Percentiles rank a stretch among this genome's conserved stretches.
phyloP scores from a whole-genome alignment of 2,888 invertebrate species.

The Operophtera brumata region DNA sequence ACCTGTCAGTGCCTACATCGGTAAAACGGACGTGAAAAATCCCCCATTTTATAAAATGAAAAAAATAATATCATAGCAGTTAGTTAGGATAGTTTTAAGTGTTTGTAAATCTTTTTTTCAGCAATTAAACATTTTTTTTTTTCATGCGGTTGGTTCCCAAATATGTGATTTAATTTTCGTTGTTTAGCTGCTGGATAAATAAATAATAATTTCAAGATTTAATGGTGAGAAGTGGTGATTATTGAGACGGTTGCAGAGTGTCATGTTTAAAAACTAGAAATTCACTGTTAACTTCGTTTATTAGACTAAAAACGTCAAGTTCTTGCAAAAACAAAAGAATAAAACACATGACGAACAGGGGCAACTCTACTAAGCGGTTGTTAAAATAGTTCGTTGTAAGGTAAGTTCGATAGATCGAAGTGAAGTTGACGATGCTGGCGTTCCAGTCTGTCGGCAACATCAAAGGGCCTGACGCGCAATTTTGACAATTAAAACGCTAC shows the following conservation, averaged over 20 bases:
- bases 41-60: no score
- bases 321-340: not conserved
- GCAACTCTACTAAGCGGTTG: slow-evolving; percentile 9
- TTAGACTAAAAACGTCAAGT: not conserved
- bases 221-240: no score
- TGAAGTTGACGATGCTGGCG: slow-evolving; percentile 20
- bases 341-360: not conserved
- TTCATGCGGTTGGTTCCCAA: no score
- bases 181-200: no score
- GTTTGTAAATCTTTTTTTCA: no score
- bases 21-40: no score
- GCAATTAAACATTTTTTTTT: no score
- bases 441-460: slow-evolving; percentile 53
- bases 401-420: slow-evolving; percentile 27
- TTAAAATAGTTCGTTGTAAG: slow-evolving; percentile 25
- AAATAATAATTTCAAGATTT: no score
- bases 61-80: no score
- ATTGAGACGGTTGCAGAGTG: not conserved
- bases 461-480: slow-evolving; percentile 64
- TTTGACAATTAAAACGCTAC: slow-evolving; percentile 78
- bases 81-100: no score
- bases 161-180: no score
- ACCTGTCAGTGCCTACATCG: no score
- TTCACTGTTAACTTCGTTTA: not conserved
- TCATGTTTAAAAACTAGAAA: not conserved